A percentile compares a stretch with the other conserved stretches of the same genome.
phyloP scores from a whole-genome alignment of 2,113 vertebrate genomes.

The Grus americana region DNA sequence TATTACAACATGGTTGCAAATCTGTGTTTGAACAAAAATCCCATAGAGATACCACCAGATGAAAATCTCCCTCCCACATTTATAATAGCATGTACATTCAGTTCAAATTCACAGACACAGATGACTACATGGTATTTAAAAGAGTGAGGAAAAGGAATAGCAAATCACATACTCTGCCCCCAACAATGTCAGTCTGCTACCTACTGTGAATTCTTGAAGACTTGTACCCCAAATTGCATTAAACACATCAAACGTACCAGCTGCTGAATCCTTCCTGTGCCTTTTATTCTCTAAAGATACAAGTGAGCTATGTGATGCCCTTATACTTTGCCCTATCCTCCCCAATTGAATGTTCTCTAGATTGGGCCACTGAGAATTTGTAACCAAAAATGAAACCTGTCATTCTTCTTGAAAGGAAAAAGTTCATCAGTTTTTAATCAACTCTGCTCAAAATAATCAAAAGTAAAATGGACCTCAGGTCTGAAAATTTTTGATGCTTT shows the following conservation, averaged over 20 bases:
- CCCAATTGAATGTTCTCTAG: accelerated
- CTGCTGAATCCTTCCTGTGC: background rate
- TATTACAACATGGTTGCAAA: background rate
- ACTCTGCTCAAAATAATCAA: slow-evolving; percentile 9
- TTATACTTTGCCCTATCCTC: background rate
- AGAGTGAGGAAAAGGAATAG: background rate
- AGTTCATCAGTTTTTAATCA: slow-evolving; percentile 6
- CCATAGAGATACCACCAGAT: background rate
- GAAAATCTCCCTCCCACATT: background rate
- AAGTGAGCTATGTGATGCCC: background rate
- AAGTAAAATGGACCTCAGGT: background rate
- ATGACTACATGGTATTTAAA: background rate
- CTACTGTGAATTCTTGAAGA: background rate
- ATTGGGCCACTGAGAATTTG: background rate
- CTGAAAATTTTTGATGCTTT: background rate
- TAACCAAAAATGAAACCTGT: background rate
- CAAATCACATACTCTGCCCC: background rate
- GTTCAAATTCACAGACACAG: background rate
- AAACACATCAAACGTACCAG: background rate
- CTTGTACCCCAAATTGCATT: background rate
- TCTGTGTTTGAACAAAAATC: background rate
- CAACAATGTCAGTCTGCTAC: background rate
- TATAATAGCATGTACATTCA: background rate
- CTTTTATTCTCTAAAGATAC: background rate
- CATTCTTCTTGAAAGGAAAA: background rate